These are phyloP conservation scores for Diorhabda elongata DNA, from an alignment of 1,140 invertebrate genomes.

Conservation along the genomic window DNA sequence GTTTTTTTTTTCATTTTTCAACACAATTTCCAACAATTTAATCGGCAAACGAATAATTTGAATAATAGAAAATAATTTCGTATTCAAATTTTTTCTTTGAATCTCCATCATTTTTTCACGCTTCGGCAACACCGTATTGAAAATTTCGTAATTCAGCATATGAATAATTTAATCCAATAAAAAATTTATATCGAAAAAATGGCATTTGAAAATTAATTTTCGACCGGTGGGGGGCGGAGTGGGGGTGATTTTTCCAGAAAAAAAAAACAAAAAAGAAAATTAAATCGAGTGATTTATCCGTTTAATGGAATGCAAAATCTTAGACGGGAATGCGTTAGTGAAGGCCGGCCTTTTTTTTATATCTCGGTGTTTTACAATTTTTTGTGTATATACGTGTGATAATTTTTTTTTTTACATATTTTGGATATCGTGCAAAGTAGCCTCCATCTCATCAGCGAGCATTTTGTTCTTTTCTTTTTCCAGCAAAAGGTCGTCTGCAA, in stretches of 20 bases:
- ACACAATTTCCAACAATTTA: neutral
- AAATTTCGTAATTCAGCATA: too few species aligned
- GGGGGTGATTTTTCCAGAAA: too few species aligned
- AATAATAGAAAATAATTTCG: too few species aligned
- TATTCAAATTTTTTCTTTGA: neutral
- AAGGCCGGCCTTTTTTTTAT: constrained; percentile 10
- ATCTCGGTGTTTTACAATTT: neutral
- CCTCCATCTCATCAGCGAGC: constrained; percentile 97
- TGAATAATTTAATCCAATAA: too few species aligned
- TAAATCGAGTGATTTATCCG: constrained; percentile 9
- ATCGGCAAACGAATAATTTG: too few species aligned
- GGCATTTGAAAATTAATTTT: too few species aligned
- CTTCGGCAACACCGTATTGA: neutral
- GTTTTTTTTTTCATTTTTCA: too few species aligned
- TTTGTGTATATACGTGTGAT: neutral
- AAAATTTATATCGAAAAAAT: too few species aligned
- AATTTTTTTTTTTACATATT: constrained; percentile 78
- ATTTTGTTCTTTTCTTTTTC: constrained; percentile 96
- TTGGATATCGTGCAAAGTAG: constrained; percentile 97
- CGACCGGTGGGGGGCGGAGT: too few species aligned
- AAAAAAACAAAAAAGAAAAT: too few species aligned
- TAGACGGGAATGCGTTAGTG: constrained; percentile 20
- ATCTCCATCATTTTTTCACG: neutral
- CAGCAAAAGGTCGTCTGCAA: constrained; percentile 90
- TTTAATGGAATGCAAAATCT: constrained; percentile 15